A percentile compares a stretch with the other conserved stretches of the same genome.
phyloP scores from a whole-genome alignment of 2,888 invertebrate species.

The Podotricha telesiphe region DNA sequence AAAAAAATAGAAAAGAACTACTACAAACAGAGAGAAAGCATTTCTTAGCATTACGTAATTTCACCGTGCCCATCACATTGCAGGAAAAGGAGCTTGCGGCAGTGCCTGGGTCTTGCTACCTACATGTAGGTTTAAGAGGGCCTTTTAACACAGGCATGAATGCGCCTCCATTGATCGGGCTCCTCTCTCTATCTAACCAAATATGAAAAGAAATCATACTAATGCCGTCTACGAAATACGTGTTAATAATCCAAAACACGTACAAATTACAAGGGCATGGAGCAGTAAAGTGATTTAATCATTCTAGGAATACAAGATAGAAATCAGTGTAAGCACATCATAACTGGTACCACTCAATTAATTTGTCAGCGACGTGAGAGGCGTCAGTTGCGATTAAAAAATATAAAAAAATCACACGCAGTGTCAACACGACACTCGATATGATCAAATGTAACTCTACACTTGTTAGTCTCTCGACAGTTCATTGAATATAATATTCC shows the following conservation, averaged over 20 bases:
- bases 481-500: conserved; percentile 3
- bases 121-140: too few relatives aligned
- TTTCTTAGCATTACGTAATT: too few relatives aligned
- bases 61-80: too few relatives aligned
- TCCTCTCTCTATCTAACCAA: too few relatives aligned
- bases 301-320: conserved; percentile 4
- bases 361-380: conserved; percentile 18
- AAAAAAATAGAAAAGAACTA: too few relatives aligned
- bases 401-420: conserved; percentile 19
- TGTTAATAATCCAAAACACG: background rate
- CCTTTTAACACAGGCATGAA: too few relatives aligned
- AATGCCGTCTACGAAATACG: too few relatives aligned
- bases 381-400: conserved; percentile 28
- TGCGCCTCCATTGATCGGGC: too few relatives aligned
- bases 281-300: conserved; percentile 5
- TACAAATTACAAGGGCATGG: background rate
- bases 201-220: too few relatives aligned
- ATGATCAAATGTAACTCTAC: conserved; percentile 27
- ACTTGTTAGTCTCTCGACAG: conserved; percentile 14
- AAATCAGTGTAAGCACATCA: conserved; percentile 8
- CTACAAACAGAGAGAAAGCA: too few relatives aligned
- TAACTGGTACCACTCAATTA: conserved; percentile 23
- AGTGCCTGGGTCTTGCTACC: too few relatives aligned
- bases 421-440: conserved; percentile 32
- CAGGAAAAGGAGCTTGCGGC: too few relatives aligned